These are phyloP conservation scores for Liolophura sinensis DNA, from an alignment of 1,140 invertebrate species.

Conservation along the genomic window DNA sequence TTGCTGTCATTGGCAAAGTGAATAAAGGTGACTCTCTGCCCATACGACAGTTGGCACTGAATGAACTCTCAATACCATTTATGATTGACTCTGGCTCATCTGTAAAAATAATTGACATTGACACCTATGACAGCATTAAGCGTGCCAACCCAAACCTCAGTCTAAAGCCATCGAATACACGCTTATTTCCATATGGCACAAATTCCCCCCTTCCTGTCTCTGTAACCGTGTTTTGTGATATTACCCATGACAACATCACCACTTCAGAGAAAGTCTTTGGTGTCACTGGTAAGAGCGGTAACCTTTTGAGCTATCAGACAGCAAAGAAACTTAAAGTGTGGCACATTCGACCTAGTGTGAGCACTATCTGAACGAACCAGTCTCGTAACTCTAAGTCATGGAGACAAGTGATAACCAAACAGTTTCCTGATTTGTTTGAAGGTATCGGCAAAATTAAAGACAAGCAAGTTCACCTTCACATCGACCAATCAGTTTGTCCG, in stretches of 20 bases:
- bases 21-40: no score
- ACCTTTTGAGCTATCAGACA: conserved; percentile 8
- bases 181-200: conserved; percentile 8
- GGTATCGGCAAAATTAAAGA: conserved; percentile 32
- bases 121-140: not conserved
- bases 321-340: conserved; percentile 6
- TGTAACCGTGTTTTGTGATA: not conserved
- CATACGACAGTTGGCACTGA: no score
- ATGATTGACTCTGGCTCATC: conserved; percentile 6
- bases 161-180: not conserved
- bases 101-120: no score
- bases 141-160: not conserved
- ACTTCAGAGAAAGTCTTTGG: conserved; percentile 3
- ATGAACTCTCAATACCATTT: no score
- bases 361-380: no score
- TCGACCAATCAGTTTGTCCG: conserved; percentile 20
- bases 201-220: not conserved
- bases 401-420: not conserved
- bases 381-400: no score
- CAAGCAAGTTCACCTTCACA: conserved; percentile 26
- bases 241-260: not conserved
- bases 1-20: no score
- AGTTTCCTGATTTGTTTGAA: conserved; percentile 16
- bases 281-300: conserved; percentile 6
- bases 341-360: not conserved